Percentiles rank a stretch among this genome's conserved stretches.
Evolutionary conservation across 2,113 vertebrate species (phyloP).

Genomic region (Eptesicus fuscus): DNA sequence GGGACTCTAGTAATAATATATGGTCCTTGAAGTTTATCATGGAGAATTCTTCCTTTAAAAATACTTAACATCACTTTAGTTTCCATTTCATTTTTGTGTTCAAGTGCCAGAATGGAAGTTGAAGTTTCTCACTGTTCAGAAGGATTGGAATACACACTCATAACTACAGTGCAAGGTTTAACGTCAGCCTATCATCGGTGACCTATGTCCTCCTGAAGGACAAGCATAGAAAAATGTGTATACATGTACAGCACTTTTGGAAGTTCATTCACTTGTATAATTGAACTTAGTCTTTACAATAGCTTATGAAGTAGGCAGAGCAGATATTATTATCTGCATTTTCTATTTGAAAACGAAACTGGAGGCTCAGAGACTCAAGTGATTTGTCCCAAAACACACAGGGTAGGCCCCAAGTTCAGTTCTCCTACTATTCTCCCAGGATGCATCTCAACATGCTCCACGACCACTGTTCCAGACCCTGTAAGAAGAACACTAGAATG

Average conservation of each 20-base stretch:
- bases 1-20: background rate
- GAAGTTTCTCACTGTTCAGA: background rate
- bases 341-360: background rate
- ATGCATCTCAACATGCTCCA: background rate
- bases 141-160: background rate
- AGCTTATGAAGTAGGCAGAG: background rate
- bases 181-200: background rate
- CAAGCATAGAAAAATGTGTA: background rate
- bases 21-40: background rate
- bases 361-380: background rate
- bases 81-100: conserved; percentile 30
- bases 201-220: background rate
- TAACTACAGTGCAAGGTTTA: background rate
- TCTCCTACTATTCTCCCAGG: background rate
- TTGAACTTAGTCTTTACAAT: background rate
- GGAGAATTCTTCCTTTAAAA: background rate
- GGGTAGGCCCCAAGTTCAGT: background rate
- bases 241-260: background rate
- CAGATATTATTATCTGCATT: background rate
- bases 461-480: background rate
- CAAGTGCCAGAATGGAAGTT: background rate
- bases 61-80: background rate
- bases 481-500: background rate
- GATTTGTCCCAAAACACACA: background rate
- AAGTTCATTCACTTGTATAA: background rate